These are phyloP conservation scores for Drosophila borborema DNA, from an alignment of 2,888 invertebrate species.

Conservation along the genomic window DNA sequence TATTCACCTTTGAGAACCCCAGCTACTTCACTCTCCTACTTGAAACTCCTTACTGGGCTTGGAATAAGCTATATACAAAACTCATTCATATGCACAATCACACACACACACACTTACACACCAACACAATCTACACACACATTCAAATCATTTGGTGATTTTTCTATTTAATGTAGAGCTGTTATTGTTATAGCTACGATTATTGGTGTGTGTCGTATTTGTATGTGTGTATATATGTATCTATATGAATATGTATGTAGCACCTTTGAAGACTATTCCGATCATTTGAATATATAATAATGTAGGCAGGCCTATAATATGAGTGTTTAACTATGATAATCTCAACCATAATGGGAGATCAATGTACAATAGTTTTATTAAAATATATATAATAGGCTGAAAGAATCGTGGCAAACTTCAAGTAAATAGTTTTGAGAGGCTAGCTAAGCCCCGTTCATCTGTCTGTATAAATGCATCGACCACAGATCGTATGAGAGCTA, in stretches of 20 bases:
- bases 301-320: background rate
- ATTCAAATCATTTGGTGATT: conserved; percentile 23
- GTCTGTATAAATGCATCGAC: too few relatives aligned
- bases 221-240: conserved; percentile 10
- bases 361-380: too few relatives aligned
- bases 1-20: conserved; percentile 2
- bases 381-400: too few relatives aligned
- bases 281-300: background rate
- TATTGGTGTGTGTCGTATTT: conserved; percentile 1
- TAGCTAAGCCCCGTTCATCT: too few relatives aligned
- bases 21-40: conserved; percentile 26
- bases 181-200: background rate
- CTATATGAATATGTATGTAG: background rate
- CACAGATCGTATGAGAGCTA: too few relatives aligned
- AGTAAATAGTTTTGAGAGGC: too few relatives aligned
- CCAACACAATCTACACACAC: background rate
- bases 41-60: conserved; percentile 27
- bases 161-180: conserved; percentile 1
- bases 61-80: conserved; percentile 9
- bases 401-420: background rate
- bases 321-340: background rate
- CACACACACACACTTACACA: background rate
- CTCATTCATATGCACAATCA: conserved; percentile 8
- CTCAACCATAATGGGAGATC: too few relatives aligned
- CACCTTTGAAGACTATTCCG: background rate